Evolutionary conservation across 2,797 vertebrate species (phyloP), one percentile per base, ranked within the genome.

Genomic region (Mallotus villosus): DNA sequence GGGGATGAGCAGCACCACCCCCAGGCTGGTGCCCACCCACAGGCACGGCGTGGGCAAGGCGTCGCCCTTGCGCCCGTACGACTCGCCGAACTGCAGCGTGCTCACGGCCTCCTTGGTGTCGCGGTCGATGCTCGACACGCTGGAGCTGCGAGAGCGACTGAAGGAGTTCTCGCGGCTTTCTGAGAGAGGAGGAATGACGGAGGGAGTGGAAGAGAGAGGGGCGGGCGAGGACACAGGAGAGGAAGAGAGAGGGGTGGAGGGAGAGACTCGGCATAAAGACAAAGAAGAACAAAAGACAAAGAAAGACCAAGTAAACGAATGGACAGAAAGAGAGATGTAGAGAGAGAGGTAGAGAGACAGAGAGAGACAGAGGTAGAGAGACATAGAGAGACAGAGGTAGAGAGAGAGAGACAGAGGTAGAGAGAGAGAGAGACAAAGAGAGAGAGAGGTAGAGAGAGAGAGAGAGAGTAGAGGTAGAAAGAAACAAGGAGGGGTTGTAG

Each of bases 81-180:
- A 97, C 79, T 98, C 97, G 77, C 94, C 95, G 71, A 99, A 97
- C 87, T 95, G 95, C 81, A 99, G 78, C 5, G 96, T 95, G 71
- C 96, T 99, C 79, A 99, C 92, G 0, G 96, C 93, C 89, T 99
- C 97, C 84, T 98, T 98, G 5, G 96, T 93, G 84, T 99, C 97
- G 68, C 95, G 94, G 91, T 99, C 97, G 11, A 99, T 99, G 77
- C 98, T 99, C 87, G 95, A 99, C 81, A 99, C 95, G 0, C 97
- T 99, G 89, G 97, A 99, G 78, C 98, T 99, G 82, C 97, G 95
- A 0, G 98, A 99, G 74, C 95, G 97, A 91, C 93, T 98, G 91
- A 98, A 97, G 72, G 97, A 96, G 87, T 96, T 98, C 77, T 99
- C 98, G 55, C 96, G 93, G 49, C 93, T 97, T 92, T 99, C 98